Evolutionary conservation across 2,797 vertebrate species (phyloP), one percentile per base, ranked within the genome.

Genomic region (Platalea minor): DNA sequence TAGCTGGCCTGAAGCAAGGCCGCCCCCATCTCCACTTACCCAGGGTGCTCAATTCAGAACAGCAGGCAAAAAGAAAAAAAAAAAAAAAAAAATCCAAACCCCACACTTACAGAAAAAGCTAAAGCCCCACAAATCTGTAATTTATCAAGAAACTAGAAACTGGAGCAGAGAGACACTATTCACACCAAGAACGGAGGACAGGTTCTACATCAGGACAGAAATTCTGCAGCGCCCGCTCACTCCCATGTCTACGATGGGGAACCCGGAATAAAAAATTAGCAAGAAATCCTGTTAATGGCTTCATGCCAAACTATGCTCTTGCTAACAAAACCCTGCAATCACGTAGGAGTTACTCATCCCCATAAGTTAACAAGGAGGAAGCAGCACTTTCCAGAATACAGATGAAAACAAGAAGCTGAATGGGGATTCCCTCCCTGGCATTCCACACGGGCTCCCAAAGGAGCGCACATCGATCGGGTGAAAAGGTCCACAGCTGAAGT

Each of bases 91-190:
- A 51, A 29, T 63, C 60, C 65, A 35, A 29, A 61, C 56, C 53
- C 80, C 89, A 76, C 57, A 41, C 86, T 78, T 41, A 18, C 39
- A 92, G 94, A 63, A 76, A 76, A 85, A 88, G 81, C 83, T 1
- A 51, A 59, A 96, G 92, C 86, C 65, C 81, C 77, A 86, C 18
- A 78, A 82, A 96, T 92, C 89, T 51, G 93, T 96, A 50, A 97
- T 97, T 97, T 81, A 96, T 91, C 80, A 80, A 96, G 88, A 84
- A 95, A 94, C 16, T 56, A 54, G 92, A 83, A 95, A 96, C 23
- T 48, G 76, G 91, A 96, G 87, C 83, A 91, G 17, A 64, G 31
- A 82, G 68, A 64, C 72, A 61, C 18, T n/a, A 14, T 13, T 51
- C 29, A n/a, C n/a, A n/a, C 20, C 37, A 15, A 4, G 10, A 51